Percentiles rank a stretch among this genome's conserved stretches.
phyloP scores from a whole-genome alignment of 1,140 invertebrate species.

The Eubasilissa regina region DNA sequence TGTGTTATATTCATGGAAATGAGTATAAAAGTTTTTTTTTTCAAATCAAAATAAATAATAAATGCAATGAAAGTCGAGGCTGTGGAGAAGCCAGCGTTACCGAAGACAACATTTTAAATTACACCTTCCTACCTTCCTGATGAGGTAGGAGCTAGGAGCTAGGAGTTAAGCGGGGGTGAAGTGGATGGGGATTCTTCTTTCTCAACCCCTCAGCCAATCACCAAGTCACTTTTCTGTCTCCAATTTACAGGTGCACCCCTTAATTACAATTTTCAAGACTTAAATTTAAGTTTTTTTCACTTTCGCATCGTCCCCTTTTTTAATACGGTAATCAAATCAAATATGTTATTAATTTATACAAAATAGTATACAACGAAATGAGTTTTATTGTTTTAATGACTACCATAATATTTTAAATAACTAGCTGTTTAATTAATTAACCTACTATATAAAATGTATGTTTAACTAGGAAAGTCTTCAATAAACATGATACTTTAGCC shows the following conservation, averaged over 20 bases:
- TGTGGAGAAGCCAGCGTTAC: constrained; percentile 27
- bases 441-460: too few species aligned
- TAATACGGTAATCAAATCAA: too few species aligned
- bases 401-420: too few species aligned
- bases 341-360: too few species aligned
- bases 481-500: too few species aligned
- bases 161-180: neutral
- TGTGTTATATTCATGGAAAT: too few species aligned
- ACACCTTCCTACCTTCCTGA: constrained; percentile 49
- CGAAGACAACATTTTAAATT: constrained; percentile 61
- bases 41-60: neutral
- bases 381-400: too few species aligned
- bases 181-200: neutral
- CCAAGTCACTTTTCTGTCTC: constrained; percentile 11
- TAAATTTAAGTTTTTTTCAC: neutral
- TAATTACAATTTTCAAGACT: constrained; percentile 7
- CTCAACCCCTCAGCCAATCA: constrained; percentile 21
- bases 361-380: too few species aligned
- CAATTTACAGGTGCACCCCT: constrained; percentile 39
- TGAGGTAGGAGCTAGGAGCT: neutral
- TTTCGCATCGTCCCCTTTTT: neutral
- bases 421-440: too few species aligned
- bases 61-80: neutral
- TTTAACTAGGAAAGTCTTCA: too few species aligned
- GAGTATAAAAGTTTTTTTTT: neutral